phyloP scores from a whole-genome alignment of 2,888 invertebrate species.

The Ochropleura leucogaster region DNA sequence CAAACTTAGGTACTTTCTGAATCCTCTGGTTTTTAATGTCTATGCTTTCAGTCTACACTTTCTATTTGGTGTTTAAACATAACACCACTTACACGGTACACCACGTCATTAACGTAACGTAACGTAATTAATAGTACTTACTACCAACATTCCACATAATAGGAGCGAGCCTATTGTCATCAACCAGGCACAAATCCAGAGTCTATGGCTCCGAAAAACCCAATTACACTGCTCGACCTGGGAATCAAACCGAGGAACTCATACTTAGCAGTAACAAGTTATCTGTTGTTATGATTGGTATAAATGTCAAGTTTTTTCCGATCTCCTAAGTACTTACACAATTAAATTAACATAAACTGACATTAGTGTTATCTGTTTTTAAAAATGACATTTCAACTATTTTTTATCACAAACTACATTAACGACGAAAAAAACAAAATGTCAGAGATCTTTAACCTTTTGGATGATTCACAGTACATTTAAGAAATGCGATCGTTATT shows the following conservation, averaged over 20 bases:
- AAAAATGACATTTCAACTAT: neutral
- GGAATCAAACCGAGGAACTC: too few species aligned
- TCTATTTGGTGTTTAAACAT: too few species aligned
- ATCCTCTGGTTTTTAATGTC: neutral
- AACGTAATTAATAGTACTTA: too few species aligned
- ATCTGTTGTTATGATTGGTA: too few species aligned
- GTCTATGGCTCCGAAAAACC: too few species aligned
- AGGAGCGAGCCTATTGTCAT: too few species aligned
- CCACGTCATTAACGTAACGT: too few species aligned
- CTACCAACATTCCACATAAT: too few species aligned
- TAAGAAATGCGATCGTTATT: slow-evolving; percentile 20
- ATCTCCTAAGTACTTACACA: neutral
- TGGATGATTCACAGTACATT: neutral
- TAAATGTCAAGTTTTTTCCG: neutral
- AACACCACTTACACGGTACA: too few species aligned
- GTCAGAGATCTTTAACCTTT: slow-evolving; percentile 13
- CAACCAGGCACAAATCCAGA: too few species aligned
- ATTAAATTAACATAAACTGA: slow-evolving; percentile 17
- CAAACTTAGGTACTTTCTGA: neutral
- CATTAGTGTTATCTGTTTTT: slow-evolving; percentile 28
- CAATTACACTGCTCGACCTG: too few species aligned
- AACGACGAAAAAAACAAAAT: neutral
- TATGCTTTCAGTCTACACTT: neutral
- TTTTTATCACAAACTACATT: neutral
- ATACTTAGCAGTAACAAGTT: too few species aligned